A percentile compares a stretch with the other conserved stretches of the same genome.
Evolutionary conservation across 2,888 invertebrate genomes (phyloP).

Genomic region (Cylloceria caligata): DNA sequence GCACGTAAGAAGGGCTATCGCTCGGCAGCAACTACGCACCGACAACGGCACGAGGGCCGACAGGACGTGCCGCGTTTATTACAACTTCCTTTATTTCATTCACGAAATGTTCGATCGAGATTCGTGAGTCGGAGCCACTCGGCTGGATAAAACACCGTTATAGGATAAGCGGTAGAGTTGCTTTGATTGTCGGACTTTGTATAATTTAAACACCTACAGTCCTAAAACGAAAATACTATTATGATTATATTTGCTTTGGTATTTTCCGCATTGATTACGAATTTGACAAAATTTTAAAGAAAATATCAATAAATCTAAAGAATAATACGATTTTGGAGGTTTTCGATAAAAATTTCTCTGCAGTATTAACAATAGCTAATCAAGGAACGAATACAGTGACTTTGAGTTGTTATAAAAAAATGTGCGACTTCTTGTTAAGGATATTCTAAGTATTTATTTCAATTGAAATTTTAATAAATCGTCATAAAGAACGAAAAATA

Average conservation of each 20-base stretch:
- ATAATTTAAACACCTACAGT: background rate
- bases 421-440: background rate
- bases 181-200: background rate
- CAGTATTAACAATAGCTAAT: background rate
- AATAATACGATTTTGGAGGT: background rate
- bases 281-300: background rate
- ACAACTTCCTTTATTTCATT: slow-evolving; percentile 67
- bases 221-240: slow-evolving; percentile 3
- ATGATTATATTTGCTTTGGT: background rate
- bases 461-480: background rate
- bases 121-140: slow-evolving; percentile 59
- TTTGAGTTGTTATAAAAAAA: no score
- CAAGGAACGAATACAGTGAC: background rate
- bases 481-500: background rate
- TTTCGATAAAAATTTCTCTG: background rate
- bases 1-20: slow-evolving; percentile 46
- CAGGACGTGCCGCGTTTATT: slow-evolving; percentile 67
- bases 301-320: no score
- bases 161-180: slow-evolving; percentile 1
- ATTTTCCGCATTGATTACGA: background rate
- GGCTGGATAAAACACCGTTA: slow-evolving; percentile 57
- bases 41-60: slow-evolving; percentile 26
- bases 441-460: background rate
- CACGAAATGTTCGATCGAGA: slow-evolving; percentile 43
- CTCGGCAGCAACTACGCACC: slow-evolving; percentile 2